Conservation (phyloP, 2,797 vertebrate species). For the Eulemur albifrons region DNA sequence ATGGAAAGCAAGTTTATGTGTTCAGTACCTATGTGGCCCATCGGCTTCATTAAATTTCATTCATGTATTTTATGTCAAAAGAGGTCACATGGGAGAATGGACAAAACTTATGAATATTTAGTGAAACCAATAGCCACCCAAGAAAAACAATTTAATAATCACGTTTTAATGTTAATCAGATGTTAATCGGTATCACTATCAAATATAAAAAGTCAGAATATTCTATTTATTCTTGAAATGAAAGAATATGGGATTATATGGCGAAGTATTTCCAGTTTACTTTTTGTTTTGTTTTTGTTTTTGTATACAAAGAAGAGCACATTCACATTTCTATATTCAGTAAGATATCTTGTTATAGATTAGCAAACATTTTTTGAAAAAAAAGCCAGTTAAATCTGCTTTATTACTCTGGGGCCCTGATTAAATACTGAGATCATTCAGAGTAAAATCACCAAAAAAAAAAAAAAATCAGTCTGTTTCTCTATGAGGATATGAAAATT, state of each 20-base stretch:
- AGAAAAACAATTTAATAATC: not conserved
- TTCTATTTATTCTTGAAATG: not conserved
- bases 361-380: not conserved
- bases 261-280: not conserved
- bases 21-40: not conserved
- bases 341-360: not conserved
- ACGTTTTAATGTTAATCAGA: not conserved
- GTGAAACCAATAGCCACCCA: not conserved
- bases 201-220: conserved; percentile 33
- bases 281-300: not conserved
- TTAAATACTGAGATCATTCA: conserved; percentile 27
- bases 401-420: not conserved
- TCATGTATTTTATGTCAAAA: not conserved
- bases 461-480: not conserved
- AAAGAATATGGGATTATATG: not conserved
- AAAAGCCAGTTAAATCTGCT: not conserved
- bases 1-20: not conserved
- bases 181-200: not conserved
- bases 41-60: not conserved
- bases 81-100: not conserved
- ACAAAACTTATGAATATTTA: not conserved
- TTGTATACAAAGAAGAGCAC: not conserved
- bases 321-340: not conserved
- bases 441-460: not conserved
- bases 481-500: not conserved